Conservation (phyloP, 2,888 invertebrate genomes). For the Dinocampus coccinellae region DNA sequence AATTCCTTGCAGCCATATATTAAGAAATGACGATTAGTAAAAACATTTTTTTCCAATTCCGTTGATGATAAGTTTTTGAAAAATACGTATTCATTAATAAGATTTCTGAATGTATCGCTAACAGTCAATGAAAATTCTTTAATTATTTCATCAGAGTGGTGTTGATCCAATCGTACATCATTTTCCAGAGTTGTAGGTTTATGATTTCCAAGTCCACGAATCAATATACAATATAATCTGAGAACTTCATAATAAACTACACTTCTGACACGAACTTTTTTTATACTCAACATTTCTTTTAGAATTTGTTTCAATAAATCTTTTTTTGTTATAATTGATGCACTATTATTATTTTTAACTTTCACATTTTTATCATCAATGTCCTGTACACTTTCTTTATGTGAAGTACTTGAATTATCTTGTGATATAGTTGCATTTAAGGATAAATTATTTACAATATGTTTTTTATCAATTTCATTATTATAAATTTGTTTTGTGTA, state of each 20-base stretch:
- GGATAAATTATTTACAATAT: background rate
- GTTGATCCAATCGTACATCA: slow-evolving; percentile 6
- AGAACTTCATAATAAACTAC: slow-evolving; percentile 36
- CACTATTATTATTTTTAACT: background rate
- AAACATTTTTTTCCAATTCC: background rate
- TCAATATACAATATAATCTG: slow-evolving; percentile 33
- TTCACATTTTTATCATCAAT: background rate
- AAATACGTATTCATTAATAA: background rate
- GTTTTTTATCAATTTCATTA: background rate
- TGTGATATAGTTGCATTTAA: background rate
- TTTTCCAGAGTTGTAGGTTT: background rate
- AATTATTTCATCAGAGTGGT: background rate
- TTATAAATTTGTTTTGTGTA: background rate
- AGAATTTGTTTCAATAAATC: slow-evolving; percentile 28
- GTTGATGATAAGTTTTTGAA: background rate
- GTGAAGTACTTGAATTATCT: background rate
- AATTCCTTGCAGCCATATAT: slow-evolving; percentile 16
- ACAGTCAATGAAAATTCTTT: slow-evolving; percentile 10
- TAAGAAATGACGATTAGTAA: slow-evolving; percentile 28
- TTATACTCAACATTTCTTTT: slow-evolving; percentile 31
- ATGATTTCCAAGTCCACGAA: slow-evolving; percentile 15
- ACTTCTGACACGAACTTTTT: slow-evolving; percentile 29
- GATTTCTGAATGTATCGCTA: background rate
- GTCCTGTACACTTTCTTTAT: background rate
- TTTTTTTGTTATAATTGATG: slow-evolving; percentile 9